Conservation (phyloP, 2,888 invertebrate species). For the Criorhina ranunculi region DNA sequence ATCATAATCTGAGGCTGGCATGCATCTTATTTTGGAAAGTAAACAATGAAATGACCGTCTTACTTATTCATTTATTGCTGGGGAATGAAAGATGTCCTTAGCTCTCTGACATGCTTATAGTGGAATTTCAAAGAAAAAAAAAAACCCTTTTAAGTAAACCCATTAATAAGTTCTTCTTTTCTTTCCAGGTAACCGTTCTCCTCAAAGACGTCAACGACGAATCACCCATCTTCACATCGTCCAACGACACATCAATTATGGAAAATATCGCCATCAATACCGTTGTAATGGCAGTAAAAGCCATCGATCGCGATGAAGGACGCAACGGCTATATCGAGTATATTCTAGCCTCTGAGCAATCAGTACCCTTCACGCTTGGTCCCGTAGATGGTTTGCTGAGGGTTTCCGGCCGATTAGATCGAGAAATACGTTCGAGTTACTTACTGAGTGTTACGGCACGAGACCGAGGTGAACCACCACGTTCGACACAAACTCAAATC, state of each 20-base stretch:
- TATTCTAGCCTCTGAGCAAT: constrained; percentile 86
- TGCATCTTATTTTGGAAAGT: too few species aligned
- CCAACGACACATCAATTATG: constrained; percentile 91
- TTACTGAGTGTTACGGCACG: constrained; percentile 91
- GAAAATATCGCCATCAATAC: constrained; percentile 95
- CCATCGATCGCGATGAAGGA: constrained; percentile 95
- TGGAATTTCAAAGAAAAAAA: too few species aligned
- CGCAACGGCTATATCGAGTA: constrained; percentile 96
- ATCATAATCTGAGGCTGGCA: too few species aligned
- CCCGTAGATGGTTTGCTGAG: constrained; percentile 94
- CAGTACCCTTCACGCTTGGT: constrained; percentile 91
- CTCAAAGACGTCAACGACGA: constrained; percentile 97
- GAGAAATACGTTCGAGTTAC: constrained; percentile 92
- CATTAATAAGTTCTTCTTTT: constrained; percentile 50
- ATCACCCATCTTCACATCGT: constrained; percentile 93
- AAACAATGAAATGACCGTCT: too few species aligned
- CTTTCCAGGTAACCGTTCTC: constrained; percentile 91
- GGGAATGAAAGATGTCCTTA: too few species aligned
- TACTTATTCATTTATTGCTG: too few species aligned
- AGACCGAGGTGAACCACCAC: constrained; percentile 94
- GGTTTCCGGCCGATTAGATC: constrained; percentile 93
- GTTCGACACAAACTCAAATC: constrained; percentile 89
- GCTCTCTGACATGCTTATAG: too few species aligned
- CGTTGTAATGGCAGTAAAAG: constrained; percentile 95
- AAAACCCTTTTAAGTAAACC: too few species aligned